phyloP scores from a whole-genome alignment of 1,140 invertebrate species.

The Drosophila ogumai region DNA sequence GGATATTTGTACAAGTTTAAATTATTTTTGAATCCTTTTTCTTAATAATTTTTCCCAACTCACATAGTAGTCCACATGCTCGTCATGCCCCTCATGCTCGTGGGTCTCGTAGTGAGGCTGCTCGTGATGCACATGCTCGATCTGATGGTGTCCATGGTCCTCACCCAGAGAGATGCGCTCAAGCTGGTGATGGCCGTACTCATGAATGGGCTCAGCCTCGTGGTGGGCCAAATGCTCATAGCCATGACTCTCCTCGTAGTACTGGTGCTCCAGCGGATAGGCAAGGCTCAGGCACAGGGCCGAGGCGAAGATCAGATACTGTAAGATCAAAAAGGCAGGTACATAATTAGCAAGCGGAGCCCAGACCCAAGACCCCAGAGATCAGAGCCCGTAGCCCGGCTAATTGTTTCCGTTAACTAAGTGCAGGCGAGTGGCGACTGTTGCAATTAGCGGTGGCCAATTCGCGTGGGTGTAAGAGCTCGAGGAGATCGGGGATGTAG shows the following conservation, averaged over 20 bases:
- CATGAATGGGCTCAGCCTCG: conserved; percentile 61
- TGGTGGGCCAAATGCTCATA: conserved; percentile 75
- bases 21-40: background rate
- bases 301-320: conserved; percentile 84
- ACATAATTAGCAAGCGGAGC: conserved; percentile 58
- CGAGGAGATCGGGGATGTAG: background rate
- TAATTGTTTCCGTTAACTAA: conserved; percentile 66
- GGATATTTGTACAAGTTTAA: too few relatives aligned
- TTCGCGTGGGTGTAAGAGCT: conserved; percentile 17
- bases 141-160: conserved; percentile 64
- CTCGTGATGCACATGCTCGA: conserved; percentile 68
- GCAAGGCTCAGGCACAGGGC: conserved; percentile 77
- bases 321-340: conserved; percentile 34
- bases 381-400: conserved; percentile 19
- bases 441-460: conserved; percentile 55
- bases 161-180: conserved; percentile 80
- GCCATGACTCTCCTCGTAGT: conserved; percentile 74
- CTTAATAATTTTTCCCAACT: conserved; percentile 43
- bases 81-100: conserved; percentile 72
- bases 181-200: conserved; percentile 77
- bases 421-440: conserved; percentile 22
- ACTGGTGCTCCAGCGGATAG: conserved; percentile 81
- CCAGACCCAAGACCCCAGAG: conserved; percentile 2
- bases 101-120: conserved; percentile 71
- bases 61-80: conserved; percentile 84